phyloP scores from a whole-genome alignment of 1,140 invertebrate species.

The Thaumatotibia leucotreta region DNA sequence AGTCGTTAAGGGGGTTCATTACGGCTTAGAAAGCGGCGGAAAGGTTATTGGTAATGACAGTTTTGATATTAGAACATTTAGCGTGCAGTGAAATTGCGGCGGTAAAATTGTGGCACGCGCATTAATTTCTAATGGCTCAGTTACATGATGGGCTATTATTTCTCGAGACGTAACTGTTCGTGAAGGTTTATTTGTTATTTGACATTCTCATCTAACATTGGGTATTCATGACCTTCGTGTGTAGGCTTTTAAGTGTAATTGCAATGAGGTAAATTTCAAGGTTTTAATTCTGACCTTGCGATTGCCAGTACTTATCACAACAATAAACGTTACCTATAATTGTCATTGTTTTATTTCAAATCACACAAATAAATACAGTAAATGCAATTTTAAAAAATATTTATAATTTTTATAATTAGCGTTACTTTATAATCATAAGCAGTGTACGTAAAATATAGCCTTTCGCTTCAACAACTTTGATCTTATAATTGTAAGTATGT shows the following conservation, averaged over 20 bases:
- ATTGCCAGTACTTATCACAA: neutral
- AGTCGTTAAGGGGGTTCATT: constrained; percentile 12
- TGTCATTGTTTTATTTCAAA: too few relatives aligned
- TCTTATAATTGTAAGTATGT: neutral
- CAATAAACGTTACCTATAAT: neutral
- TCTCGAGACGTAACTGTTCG: neutral
- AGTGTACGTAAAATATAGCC: too few relatives aligned
- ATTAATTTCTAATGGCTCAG: neutral
- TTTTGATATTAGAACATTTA: constrained; percentile 8
- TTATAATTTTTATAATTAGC: too few relatives aligned
- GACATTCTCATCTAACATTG: neutral
- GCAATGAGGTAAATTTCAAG: neutral
- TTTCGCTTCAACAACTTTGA: neutral
- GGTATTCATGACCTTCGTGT: neutral
- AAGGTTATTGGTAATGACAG: constrained; percentile 10
- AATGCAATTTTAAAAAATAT: too few relatives aligned
- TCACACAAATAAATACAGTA: too few relatives aligned
- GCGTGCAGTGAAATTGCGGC: neutral
- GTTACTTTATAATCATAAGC: too few relatives aligned
- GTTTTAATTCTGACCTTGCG: neutral
- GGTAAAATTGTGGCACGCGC: neutral
- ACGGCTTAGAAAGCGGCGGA: constrained; percentile 7
- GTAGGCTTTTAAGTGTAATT: neutral
- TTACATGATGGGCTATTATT: neutral
- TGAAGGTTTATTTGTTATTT: neutral